Percentiles rank a stretch among this genome's conserved stretches.
These are phyloP conservation scores for Drosophila sturtevanti DNA, from an alignment of 1,140 invertebrate genomes.

Conservation along the genomic window DNA sequence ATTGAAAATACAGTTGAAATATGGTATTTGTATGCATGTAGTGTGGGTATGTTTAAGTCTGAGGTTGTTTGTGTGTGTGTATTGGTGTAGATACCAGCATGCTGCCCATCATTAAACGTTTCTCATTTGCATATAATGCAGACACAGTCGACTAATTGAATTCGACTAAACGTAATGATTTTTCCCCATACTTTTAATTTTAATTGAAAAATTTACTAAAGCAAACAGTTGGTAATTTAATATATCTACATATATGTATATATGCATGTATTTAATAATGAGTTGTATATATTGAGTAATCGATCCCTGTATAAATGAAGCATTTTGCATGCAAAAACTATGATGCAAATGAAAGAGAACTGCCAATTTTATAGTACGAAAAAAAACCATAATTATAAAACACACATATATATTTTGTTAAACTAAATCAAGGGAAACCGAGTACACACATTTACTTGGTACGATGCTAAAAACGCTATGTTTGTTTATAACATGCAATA, in stretches of 20 bases:
- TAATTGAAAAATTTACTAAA: background rate
- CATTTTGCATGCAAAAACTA: slow-evolving; percentile 53
- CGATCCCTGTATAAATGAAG: slow-evolving; percentile 25
- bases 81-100: background rate
- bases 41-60: slow-evolving; percentile 14
- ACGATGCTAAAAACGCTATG: slow-evolving; percentile 20
- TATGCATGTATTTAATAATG: background rate
- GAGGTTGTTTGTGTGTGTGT: slow-evolving; percentile 18
- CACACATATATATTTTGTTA: background rate
- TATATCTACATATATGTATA: background rate
- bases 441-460: slow-evolving; percentile 79
- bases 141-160: slow-evolving; percentile 1
- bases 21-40: slow-evolving; percentile 24
- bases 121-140: slow-evolving; percentile 7
- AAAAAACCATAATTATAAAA: background rate
- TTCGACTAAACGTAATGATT: background rate
- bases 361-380: slow-evolving; percentile 10
- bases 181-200: background rate
- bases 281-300: no score
- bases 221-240: background rate
- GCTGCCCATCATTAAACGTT: slow-evolving; percentile 14
- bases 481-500: slow-evolving; percentile 42
- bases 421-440: slow-evolving; percentile 41
- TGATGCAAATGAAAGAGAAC: slow-evolving; percentile 16
- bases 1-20: slow-evolving; percentile 7